Conservation (phyloP, 2,797 vertebrate species). For the Sebastes cheni region DNA sequence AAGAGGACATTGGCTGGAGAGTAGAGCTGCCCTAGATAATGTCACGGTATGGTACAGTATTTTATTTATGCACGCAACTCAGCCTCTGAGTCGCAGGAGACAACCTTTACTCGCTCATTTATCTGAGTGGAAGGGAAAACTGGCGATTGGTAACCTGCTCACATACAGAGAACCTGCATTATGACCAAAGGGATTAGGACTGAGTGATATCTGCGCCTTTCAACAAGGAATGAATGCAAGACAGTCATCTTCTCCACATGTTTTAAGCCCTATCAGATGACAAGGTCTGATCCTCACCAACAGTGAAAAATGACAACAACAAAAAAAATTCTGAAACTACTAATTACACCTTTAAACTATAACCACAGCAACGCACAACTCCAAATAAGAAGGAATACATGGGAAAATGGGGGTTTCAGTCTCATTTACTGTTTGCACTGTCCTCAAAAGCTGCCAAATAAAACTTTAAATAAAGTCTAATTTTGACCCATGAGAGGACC, state of each 20-base stretch:
- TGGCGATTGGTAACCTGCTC: slow-evolving; percentile 20
- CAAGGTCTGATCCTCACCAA: not conserved
- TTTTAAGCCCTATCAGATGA: not conserved
- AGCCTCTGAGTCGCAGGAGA: slow-evolving; percentile 11
- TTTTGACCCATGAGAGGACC: slow-evolving; percentile 77
- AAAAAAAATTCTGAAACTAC: not conserved
- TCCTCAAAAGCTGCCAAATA: slow-evolving; percentile 76
- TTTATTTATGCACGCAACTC: slow-evolving; percentile 45
- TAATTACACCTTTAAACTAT: not conserved
- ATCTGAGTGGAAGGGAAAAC: not conserved
- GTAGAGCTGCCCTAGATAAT: slow-evolving; percentile 65
- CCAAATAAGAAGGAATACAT: not conserved
- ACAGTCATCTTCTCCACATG: not conserved
- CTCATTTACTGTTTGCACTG: not conserved
- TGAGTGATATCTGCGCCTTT: not conserved
- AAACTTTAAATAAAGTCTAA: slow-evolving; percentile 84
- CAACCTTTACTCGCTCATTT: not conserved
- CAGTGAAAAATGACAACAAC: not conserved
- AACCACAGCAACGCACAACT: not conserved
- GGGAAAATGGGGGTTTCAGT: not conserved
- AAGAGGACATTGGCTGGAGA: slow-evolving; percentile 24
- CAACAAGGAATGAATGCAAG: slow-evolving; percentile 1
- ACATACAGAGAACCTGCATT: slow-evolving; percentile 2
- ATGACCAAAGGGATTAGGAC: slow-evolving; percentile 18
- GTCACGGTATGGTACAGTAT: slow-evolving; percentile 36